Evolutionary conservation across 2,888 invertebrate genomes (phyloP), one percentile per base, ranked within the genome.

Genomic region (Cenopis cana): DNA sequence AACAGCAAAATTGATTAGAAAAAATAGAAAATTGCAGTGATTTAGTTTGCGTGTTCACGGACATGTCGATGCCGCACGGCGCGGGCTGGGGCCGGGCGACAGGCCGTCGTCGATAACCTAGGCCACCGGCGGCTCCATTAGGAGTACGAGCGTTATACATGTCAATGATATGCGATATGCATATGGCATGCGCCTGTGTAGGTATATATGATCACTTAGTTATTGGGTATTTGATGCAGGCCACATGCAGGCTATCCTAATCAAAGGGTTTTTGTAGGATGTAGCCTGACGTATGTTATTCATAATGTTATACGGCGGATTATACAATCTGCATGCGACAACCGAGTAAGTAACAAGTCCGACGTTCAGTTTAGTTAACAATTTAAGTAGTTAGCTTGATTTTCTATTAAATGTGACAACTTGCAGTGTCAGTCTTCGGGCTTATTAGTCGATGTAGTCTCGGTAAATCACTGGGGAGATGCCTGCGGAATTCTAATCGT

Each of bases 401-500:
- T 54, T 36, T 10, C 8, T 11, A 20, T 18, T 64, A 20, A 36
- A 20, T 18, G 52, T 38, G 29, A 17, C 24, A 14, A n/a, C 52
- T 62, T 18, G 33, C 29, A 49, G 49, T 46, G 60, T 10, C 6
- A 61, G 17, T 61, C 33, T 50, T 62, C 33, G n/a, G 36, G 52
- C 64, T 65, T 59, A 52, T 68, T 38, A 57, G 62, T 33, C 54
- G 52, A 68, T 64, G 62, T 57, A 62, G 68, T 61, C 50, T 33
- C 64, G 41, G 68, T 60, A 65, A 68, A 60, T 68, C 66, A 62
- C 69, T 17, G 20, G 49, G 50, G 67, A 68, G 67, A 46, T 68
- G 73, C 69, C 54, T 49, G 38, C 56, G 36, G 74, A 74, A 69
- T 69, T 59, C 67, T 72, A 72, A 69, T 69, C 72, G 72, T 66